Evolutionary conservation across 2,888 invertebrate species (phyloP).

Genomic region (Acanthoscelides obtectus): DNA sequence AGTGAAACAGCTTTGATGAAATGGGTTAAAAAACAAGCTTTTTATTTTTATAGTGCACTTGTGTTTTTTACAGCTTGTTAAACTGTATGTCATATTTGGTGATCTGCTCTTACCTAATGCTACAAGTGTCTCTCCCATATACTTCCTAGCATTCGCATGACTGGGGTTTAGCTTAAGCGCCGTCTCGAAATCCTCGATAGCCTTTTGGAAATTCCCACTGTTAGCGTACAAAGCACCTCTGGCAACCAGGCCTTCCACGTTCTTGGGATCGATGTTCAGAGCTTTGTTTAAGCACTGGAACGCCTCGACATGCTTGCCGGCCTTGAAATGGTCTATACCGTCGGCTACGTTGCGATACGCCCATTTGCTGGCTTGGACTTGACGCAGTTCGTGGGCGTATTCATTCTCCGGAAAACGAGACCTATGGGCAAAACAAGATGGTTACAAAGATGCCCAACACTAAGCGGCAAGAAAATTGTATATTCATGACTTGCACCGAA

Average conservation of each 20-base stretch:
- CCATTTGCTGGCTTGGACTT: constrained; percentile 90
- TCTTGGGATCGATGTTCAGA: constrained; percentile 83
- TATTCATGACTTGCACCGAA: no score
- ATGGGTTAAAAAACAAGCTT: no score
- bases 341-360: constrained; percentile 90
- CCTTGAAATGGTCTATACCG: constrained; percentile 92
- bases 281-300: constrained; percentile 93
- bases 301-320: constrained; percentile 88
- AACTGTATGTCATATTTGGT: no score
- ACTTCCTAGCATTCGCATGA: constrained; percentile 90
- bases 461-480: no score
- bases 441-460: not conserved
- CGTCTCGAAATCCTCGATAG: constrained; percentile 91
- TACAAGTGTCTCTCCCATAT: constrained; percentile 88
- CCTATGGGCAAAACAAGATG: not conserved
- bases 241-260: constrained; percentile 89
- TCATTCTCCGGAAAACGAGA: constrained; percentile 69
- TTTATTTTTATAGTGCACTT: no score
- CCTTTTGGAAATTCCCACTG: constrained; percentile 88
- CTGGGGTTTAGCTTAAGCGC: constrained; percentile 83
- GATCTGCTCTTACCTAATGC: constrained; percentile 64
- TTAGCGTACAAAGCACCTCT: constrained; percentile 91
- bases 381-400: constrained; percentile 78
- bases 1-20: no score
- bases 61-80: no score